These are phyloP conservation scores for Oreohelix idahoensis DNA, from an alignment of 1,140 invertebrate genomes.

Conservation along the genomic window DNA sequence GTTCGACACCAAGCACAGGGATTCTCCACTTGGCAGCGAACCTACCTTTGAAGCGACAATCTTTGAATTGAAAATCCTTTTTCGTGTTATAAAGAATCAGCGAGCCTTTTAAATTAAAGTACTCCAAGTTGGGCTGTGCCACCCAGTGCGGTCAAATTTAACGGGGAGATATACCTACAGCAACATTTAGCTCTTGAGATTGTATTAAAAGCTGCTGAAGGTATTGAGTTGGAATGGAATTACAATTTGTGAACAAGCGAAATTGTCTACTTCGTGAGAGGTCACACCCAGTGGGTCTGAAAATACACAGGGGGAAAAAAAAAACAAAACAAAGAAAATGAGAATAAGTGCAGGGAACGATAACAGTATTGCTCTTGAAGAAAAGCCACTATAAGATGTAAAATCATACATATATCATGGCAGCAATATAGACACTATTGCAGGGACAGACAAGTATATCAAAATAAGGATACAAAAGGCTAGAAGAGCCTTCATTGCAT, in stretches of 20 bases:
- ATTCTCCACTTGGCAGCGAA: background rate
- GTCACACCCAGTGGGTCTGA: no score
- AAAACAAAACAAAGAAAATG: no score
- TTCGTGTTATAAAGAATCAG: background rate
- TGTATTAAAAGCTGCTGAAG: background rate
- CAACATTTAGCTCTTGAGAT: background rate
- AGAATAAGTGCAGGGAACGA: no score
- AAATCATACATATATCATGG: no score
- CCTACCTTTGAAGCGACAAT: background rate
- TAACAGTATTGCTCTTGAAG: no score
- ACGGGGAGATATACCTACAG: background rate
- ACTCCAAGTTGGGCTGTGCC: background rate
- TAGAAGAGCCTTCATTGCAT: no score
- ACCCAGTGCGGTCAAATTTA: background rate
- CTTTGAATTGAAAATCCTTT: background rate
- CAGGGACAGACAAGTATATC: no score
- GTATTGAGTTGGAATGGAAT: background rate
- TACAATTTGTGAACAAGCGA: background rate
- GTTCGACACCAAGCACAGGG: background rate
- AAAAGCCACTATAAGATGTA: no score
- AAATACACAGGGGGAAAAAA: no score
- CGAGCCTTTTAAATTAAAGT: background rate
- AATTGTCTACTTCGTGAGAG: no score
- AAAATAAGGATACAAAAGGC: no score
- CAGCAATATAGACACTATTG: no score